These are phyloP conservation scores for Eupithecia abbreviata DNA, from an alignment of 2,888 invertebrate genomes.

Conservation along the genomic window DNA sequence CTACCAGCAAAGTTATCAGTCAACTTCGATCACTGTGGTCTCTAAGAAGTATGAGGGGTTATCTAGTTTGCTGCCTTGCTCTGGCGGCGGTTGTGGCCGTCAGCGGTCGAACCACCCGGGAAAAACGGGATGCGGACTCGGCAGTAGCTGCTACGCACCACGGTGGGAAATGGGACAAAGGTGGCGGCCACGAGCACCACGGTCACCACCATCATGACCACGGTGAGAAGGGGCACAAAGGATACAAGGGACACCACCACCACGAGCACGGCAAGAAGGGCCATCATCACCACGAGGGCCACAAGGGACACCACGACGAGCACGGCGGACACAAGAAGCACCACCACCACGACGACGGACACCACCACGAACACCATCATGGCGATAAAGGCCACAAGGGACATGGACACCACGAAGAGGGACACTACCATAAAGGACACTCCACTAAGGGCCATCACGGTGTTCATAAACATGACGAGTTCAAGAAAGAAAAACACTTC, in stretches of 20 bases:
- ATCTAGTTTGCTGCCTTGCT: constrained; percentile 72
- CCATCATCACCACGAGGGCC: constrained; percentile 88
- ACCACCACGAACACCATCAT: constrained; percentile 86
- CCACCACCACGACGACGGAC: constrained; percentile 87
- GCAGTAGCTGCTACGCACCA: constrained; percentile 79
- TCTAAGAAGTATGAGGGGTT: constrained; percentile 70
- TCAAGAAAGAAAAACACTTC: constrained; percentile 93
- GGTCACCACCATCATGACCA: constrained; percentile 86
- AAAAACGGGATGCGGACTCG: constrained; percentile 80
- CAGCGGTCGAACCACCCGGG: constrained; percentile 79
- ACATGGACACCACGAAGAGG: constrained; percentile 81
- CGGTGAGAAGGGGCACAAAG: constrained; percentile 89
- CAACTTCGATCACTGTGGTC: constrained; percentile 61
- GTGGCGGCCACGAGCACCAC: constrained; percentile 87
- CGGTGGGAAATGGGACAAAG: constrained; percentile 81
- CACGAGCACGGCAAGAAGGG: constrained; percentile 88
- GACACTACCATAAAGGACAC: constrained; percentile 92
- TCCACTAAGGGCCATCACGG: constrained; percentile 94
- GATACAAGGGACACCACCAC: constrained; percentile 87
- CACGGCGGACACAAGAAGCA: constrained; percentile 87
- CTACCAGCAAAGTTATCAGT: constrained; percentile 66
- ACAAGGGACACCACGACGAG: constrained; percentile 85
- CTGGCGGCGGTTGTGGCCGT: constrained; percentile 81
- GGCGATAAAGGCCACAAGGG: constrained; percentile 87
- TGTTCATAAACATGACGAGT: constrained; percentile 92